Evolutionary conservation across 2,888 invertebrate genomes (phyloP).

Genomic region (Phengaris arion): DNA sequence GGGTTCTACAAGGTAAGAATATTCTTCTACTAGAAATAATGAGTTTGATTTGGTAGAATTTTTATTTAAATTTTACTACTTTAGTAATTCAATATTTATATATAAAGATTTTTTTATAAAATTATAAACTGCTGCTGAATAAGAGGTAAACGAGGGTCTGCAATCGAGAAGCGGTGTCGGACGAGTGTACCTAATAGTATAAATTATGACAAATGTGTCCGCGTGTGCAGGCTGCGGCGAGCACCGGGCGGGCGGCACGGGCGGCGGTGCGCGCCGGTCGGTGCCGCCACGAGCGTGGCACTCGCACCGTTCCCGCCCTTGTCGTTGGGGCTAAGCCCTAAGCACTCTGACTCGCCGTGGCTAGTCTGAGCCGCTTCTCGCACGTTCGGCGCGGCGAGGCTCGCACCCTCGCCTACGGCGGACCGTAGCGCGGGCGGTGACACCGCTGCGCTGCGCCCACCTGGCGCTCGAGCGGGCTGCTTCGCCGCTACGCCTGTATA

Average conservation of each 20-base stretch:
- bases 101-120: constrained; percentile 14
- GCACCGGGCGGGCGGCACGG: constrained; percentile 62
- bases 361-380: constrained; percentile 74
- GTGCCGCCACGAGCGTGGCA: constrained; percentile 51
- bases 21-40: neutral
- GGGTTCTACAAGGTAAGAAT: constrained; percentile 89
- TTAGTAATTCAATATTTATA: constrained; percentile 20
- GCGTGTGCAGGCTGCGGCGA: constrained; percentile 75
- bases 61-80: constrained; percentile 1
- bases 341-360: constrained; percentile 65
- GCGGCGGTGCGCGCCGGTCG: constrained; percentile 56
- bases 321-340: constrained; percentile 66
- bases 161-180: constrained; percentile 63
- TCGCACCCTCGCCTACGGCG: constrained; percentile 44
- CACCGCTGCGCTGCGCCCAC: constrained; percentile 31
- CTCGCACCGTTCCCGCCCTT: constrained; percentile 60
- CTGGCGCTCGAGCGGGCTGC: constrained; percentile 22
- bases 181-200: constrained; percentile 42
- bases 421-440: constrained; percentile 33
- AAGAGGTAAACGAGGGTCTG: constrained; percentile 28
- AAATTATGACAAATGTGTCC: constrained; percentile 59
- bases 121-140: constrained; percentile 26
- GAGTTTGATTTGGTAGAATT: constrained; percentile 24
- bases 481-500: constrained; percentile 28
- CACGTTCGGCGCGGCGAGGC: constrained; percentile 41